Evolutionary conservation across 2,113 vertebrate genomes (phyloP), one percentile per base, ranked within the genome.

Genomic region (Jaculus jaculus): DNA sequence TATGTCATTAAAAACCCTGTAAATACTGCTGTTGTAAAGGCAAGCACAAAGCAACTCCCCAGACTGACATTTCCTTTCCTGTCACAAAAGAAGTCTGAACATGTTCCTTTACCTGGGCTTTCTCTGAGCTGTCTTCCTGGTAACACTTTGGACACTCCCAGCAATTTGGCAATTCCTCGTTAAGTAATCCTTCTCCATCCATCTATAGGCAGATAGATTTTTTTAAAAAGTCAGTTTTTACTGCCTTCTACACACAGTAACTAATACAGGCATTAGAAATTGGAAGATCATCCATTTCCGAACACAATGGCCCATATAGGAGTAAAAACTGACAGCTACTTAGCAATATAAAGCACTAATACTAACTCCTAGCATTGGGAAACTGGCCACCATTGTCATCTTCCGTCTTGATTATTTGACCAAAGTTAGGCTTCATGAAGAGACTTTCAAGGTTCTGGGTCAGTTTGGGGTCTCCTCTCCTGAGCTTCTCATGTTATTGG

Each of bases 81-180:
- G 60, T 71, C 71, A 42, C 2, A 68, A 87, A 88, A 42, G 60
- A 7, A 11, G 42, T 69, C 10, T n/a, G 20, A 24, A 47, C 4
- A 0, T 26, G 8, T 26, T 17, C 21, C 28, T 94, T 84, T 97
- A 98, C 98, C 98, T 98, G 98, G 84, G 97, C 96, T 66, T 98
- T 98, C 97, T 99, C 99, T 0, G 98, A 51, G 8, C 98, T 98
- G 0, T 98, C 98, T 84, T 98, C 98, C 94, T 99, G 98, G 96
- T 99, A 98, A 98, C 99, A 99, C 96, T 99, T 99, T 11, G 99
- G 99, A 97, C 99, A 99, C 90, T 99, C 99, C 99, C 99, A 99
- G 98, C 99, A 99, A 98, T 99, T 99, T 11, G 99, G 99, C 94
- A 99, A 98, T 96, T 99, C 99, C 18, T 99, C 99, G 6, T 99